Base-by-base conservation (phyloP, 2,113 vertebrate genomes). In the Neogale vison region DNA sequence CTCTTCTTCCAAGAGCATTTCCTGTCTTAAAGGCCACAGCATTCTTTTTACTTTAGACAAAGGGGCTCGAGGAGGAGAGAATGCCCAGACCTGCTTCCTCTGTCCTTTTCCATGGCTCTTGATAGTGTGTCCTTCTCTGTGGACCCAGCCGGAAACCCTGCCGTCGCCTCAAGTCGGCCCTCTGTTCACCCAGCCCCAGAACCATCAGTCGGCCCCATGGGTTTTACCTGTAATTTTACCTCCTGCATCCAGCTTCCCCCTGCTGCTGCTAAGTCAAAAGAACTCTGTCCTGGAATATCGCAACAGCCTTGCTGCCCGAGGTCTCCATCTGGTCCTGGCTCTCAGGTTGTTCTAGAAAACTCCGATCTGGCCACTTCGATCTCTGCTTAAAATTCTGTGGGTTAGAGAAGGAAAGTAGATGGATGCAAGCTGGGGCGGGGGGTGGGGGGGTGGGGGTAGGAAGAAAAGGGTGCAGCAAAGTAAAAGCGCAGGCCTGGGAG, bases 171-270 rank as follows among this genome's bases (percentile, higher is more conserved):
- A 7, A 52, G 50, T 76, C 42, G 85, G 63, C 42, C n/a, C 24
- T 83, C 47, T 9, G 0, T 39, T 80, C 61, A 67, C 29, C 11
- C 3, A 7, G 23, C 36, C 24, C 10, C 23, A 7, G 8, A 1
- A 6, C 1, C 1, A 24, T 50, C 55, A 12, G 14, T 76, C 5
- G 17, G 76, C 18, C 50, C 71, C 9, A n/a, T 10, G 1, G 0
- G 4, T 47, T 55, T 17, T 21, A 12, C 61, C 76, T 47, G 6
- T n/a, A 57, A 42, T 17, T 1, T 23, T 61, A 61, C 59, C 15
- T 76, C n/a, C 69, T 77, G 6, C 24, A 0, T 55, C 63, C 61
- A 14, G 36, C 23, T 57, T 24, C 24, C 31, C 10, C 15, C 6
- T 0, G 3, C 18, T 50, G n/a, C 36, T 15, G 13, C 59, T 8